Percentiles rank a stretch among this genome's conserved stretches.
phyloP scores from a whole-genome alignment of 2,797 vertebrate species.

The Enteromius anoplus region DNA sequence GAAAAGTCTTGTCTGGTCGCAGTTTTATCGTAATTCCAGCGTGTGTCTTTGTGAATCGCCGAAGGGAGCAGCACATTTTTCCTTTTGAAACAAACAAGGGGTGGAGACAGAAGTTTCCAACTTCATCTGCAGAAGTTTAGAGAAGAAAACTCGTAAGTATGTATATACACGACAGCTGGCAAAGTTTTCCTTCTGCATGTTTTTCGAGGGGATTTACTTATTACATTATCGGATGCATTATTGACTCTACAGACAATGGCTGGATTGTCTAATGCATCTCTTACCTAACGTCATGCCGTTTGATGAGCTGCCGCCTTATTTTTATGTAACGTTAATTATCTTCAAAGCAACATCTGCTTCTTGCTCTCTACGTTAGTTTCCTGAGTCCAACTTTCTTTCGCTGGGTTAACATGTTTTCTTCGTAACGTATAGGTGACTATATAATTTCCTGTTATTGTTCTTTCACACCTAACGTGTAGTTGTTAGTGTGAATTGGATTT shows the following conservation, averaged over 20 bases:
- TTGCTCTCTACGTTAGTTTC: not conserved
- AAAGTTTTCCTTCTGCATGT: not conserved
- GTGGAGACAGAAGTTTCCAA: conserved; percentile 38
- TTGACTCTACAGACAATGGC: not conserved
- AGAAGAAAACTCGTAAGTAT: conserved; percentile 22
- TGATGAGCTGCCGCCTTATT: not conserved
- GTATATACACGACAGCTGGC: not conserved
- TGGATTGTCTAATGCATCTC: conserved; percentile 14
- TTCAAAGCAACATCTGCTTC: not conserved
- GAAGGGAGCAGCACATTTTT: not conserved
- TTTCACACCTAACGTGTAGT: not conserved
- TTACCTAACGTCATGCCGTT: conserved; percentile 21
- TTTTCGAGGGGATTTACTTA: not conserved
- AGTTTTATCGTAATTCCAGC: not conserved
- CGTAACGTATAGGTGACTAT: not conserved
- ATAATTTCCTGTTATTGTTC: not conserved
- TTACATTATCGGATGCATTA: not conserved
- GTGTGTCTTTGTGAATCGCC: not conserved
- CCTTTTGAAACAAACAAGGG: conserved; percentile 32
- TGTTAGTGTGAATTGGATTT: not conserved
- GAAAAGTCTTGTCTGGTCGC: not conserved
- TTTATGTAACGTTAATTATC: not conserved
- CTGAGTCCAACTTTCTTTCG: not conserved
- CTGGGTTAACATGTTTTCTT: not conserved
- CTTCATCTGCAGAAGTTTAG: conserved; percentile 29